Evolutionary conservation across 2,797 vertebrate species (phyloP), one percentile per base, ranked within the genome.

Genomic region (Jordanella pulchra): DNA sequence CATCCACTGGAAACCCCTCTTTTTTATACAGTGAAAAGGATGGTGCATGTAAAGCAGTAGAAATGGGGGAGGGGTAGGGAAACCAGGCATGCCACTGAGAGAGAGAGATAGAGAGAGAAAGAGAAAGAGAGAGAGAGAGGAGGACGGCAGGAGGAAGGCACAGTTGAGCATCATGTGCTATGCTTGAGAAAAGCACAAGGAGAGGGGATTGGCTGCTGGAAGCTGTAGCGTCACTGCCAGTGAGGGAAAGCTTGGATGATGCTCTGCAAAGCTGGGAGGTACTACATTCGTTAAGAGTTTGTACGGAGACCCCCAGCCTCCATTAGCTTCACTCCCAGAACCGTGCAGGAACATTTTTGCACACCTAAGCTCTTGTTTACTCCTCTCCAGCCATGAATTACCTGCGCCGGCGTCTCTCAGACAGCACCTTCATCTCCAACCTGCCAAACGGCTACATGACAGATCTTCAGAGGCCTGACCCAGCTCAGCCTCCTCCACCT

Each of bases 401-500:
- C 93, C 93, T 99, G 93, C 95, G 97, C 82, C 96, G 97, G 70
- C 96, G 97, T 89, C 96, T 99, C 84, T 99, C 97, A 47, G 97
- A 99, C 95, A 99, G 97, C 95, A 99, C 96, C 79, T 98, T 99
- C 91, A 97, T 99, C 91, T 97, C 97, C 89, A 98, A 99, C 93
- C 96, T 98, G 86, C 97, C 97, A 87, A 97, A 98, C 90, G 97
- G 97, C 90, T 99, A 99, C 94, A 97, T 99, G 95, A 97, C 96
- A 48, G 97, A 98, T 92, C 95, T 98, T 87, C 97, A 99, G 94
- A 96, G 96, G 92, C 95, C 97, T 0, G 97, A 99, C 84, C 95
- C 95, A 53, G 90, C 95, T 84, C 95, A 96, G 65, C 95, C 96
- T 27, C 91, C 95, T 71, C 82, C 94, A 35, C 83, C 92, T 64